Base-by-base conservation (phyloP, 2,113 vertebrate genomes). In the Pholis gunnellus region DNA sequence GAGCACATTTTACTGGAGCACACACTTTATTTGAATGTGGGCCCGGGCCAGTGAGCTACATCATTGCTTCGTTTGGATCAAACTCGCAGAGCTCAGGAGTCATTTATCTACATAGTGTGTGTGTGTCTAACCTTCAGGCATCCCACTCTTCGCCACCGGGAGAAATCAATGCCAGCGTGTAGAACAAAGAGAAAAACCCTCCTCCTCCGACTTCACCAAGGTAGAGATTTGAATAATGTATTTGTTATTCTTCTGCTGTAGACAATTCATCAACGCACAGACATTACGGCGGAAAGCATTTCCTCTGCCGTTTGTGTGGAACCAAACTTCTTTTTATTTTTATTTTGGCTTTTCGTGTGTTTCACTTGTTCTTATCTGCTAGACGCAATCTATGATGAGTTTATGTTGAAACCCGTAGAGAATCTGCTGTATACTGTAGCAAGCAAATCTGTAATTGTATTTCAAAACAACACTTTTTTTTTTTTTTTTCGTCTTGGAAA, bases 11-110 rank as follows among this genome's bases (percentile, higher is more conserved):
- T 50, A 86, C 75, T 54, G 59, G 63, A 59, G 59, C 73, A 66
- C 84, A 85, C 88, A 61, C 83, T 88, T 82, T 36, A 72, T 81
- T 88, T 80, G 52, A 81, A 46, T 84, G 84, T 69, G 72, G 85
- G 87, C 83, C 83, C 78, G 72, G 83, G 86, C 92, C 93, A 94
- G 84, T 92, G 94, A 95, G 90, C 94, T 94, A 94, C 92, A 94
- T 94, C 93, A 94, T 93, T 92, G 92, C 93, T 94, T 94, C 91
- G 93, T 93, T 93, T 92, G 87, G 92, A 91, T 93, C 92, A 94
- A 94, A 90, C 91, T 93, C 83, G n/a, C 83, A 79, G 74, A 83
- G 78, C 87, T 85, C 82, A 81, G 73, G 71, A 92, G 87, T 94
- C 90, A 93, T 95, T 94, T 94, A 95, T 95, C 94, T 94, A 90